Percentiles rank a stretch among this genome's conserved stretches.
Evolutionary conservation across 2,888 invertebrate genomes (phyloP).

Genomic region (Ethmia dodecea): DNA sequence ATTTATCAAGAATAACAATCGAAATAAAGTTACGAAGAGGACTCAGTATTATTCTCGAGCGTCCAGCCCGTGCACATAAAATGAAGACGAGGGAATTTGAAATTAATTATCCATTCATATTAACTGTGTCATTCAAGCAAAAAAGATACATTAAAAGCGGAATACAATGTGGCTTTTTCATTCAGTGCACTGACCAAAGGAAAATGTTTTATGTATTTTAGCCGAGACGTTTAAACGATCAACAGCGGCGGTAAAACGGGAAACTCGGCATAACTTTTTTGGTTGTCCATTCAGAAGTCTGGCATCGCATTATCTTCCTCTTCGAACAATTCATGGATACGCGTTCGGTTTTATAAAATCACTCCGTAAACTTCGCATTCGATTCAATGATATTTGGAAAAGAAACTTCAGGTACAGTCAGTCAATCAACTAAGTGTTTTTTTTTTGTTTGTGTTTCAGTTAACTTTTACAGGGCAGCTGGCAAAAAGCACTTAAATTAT

Average conservation of each 20-base stretch:
- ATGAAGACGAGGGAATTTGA: too few relatives aligned
- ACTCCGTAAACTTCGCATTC: slow-evolving; percentile 55
- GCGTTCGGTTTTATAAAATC: slow-evolving; percentile 39
- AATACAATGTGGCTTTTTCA: slow-evolving; percentile 20
- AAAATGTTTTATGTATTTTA: slow-evolving; percentile 37
- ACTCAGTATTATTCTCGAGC: too few relatives aligned
- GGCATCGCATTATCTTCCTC: slow-evolving; percentile 9
- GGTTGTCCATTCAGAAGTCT: slow-evolving; percentile 20
- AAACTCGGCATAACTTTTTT: slow-evolving; percentile 19
- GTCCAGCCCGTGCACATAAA: too few relatives aligned
- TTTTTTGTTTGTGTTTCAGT: background rate
- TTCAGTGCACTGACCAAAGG: slow-evolving; percentile 16
- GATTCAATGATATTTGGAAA: slow-evolving; percentile 47
- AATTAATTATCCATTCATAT: too few relatives aligned
- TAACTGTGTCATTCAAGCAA: too few relatives aligned
- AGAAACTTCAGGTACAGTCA: slow-evolving; percentile 25
- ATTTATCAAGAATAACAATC: too few relatives aligned
- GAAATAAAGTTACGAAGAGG: too few relatives aligned
- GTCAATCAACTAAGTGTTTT: background rate
- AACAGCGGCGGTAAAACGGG: slow-evolving; percentile 21
- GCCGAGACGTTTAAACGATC: background rate
- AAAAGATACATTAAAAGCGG: too few relatives aligned
- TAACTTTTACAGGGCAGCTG: too few relatives aligned
- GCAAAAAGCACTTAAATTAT: too few relatives aligned
- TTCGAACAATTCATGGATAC: slow-evolving; percentile 8